Base-by-base conservation (phyloP, 1,140 invertebrate genomes). In the Leptestheria dahalacensis region DNA sequence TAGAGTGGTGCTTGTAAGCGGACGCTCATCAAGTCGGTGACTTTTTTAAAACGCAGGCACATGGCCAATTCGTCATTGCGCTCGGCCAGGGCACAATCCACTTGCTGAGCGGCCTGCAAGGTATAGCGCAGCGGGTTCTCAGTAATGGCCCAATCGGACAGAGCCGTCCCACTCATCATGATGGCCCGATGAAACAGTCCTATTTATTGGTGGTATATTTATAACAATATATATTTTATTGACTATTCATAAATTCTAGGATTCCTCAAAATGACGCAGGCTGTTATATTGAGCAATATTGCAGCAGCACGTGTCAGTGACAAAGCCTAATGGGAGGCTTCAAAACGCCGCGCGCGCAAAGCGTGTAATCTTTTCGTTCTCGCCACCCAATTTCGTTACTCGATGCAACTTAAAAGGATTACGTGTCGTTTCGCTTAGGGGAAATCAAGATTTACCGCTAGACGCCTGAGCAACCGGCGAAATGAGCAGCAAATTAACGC, bases 81-180 rank as follows among this genome's bases (percentile, higher is more conserved):
- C 3, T 69, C 69, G 53, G 78, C 72, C 25, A 65, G 54, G n/a
- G 79, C 79, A 68, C 91, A 95, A 66, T 89, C 84, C 1, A 93
- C 72, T 52, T 77, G 80, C 64, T 83, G 77, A 0, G 88, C 86
- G 89, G 83, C 65, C 61, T 73, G 60, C 66, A 83, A 77, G 1
- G 84, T 88, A 61, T 84, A 84, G 66, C 84, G 81, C 1, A 82
- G 68, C 0, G 91, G 86, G 64, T 89, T 84, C 66, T 80, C 79
- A 2, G 85, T 87, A 66, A 93, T 78, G 0, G 91, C 90, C 84
- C 88, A 93, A 63, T 87, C 85, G 55, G 86, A 85, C 48, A 97
- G 71, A 0, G 92, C 91, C 2, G 91, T 91, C 0, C 94, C 94
- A 28, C 89, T 89, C 86, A 96, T 93, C 10, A 97, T 74, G 60